These are phyloP conservation scores for Terrapene triunguis DNA, from an alignment of 2,113 vertebrate species.

Conservation along the genomic window DNA sequence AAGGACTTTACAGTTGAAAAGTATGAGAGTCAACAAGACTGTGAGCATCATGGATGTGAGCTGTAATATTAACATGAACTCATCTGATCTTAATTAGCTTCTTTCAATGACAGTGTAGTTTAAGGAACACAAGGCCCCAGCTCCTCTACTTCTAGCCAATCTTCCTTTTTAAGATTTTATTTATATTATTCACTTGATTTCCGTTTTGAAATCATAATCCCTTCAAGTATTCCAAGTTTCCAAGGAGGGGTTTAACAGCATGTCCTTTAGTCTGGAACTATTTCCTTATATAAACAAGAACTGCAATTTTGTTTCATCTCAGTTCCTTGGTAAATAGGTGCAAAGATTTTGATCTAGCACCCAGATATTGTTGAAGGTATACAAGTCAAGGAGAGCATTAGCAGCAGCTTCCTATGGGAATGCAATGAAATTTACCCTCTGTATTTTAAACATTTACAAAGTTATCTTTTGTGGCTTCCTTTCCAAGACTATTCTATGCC, in stretches of 20 bases:
- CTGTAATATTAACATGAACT: not conserved
- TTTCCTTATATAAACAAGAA: not conserved
- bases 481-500: not conserved
- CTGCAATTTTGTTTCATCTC: not conserved
- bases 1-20: not conserved
- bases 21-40: not conserved
- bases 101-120: not conserved
- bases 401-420: not conserved
- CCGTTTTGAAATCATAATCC: not conserved
- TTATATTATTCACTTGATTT: not conserved
- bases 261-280: not conserved
- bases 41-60: not conserved
- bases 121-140: not conserved
- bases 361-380: not conserved
- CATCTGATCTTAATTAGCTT: not conserved
- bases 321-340: not conserved
- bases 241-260: not conserved
- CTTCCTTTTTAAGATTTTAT: not conserved
- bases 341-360: not conserved
- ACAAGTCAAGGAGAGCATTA: not conserved
- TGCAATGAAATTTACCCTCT: not conserved
- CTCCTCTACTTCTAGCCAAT: not conserved
- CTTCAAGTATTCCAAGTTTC: not conserved
- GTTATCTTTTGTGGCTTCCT: not conserved
- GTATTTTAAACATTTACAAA: not conserved